A percentile compares a stretch with the other conserved stretches of the same genome.
These are phyloP conservation scores for Patella pellucida DNA, from an alignment of 2,888 invertebrate genomes.

Conservation along the genomic window DNA sequence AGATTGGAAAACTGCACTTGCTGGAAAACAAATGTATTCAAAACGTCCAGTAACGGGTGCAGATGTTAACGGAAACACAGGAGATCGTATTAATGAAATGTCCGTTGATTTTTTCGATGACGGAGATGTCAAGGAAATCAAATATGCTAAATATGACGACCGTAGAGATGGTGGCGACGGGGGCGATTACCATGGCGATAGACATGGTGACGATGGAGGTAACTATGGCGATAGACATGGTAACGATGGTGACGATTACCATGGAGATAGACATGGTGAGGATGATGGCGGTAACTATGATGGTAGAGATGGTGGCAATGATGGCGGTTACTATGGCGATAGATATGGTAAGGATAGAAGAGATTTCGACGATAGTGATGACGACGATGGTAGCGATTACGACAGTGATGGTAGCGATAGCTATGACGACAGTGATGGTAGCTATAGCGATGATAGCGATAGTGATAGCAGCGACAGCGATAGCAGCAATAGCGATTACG, in stretches of 20 bases:
- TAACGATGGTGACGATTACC: background rate
- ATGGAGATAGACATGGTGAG: background rate
- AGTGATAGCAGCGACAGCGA: no score
- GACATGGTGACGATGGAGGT: no score
- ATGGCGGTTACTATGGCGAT: background rate
- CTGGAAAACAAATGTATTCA: no score
- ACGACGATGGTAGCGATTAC: background rate
- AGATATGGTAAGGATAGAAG: background rate
- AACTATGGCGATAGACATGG: background rate
- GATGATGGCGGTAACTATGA: background rate
- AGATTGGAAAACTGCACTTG: no score
- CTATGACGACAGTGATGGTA: no score
- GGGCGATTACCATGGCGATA: background rate
- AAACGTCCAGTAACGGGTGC: no score
- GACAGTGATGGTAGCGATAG: background rate
- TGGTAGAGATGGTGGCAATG: background rate
- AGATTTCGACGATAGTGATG: background rate
- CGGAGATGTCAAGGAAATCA: no score
- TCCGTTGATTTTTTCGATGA: no score
- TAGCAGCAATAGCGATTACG: no score
- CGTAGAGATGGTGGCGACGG: background rate
- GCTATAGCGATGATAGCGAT: no score
- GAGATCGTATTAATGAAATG: no score
- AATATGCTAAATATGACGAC: background rate
- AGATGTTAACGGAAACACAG: no score